Evolutionary conservation across 2,113 vertebrate species (phyloP).

Genomic region (Nesospiza acunhae): DNA sequence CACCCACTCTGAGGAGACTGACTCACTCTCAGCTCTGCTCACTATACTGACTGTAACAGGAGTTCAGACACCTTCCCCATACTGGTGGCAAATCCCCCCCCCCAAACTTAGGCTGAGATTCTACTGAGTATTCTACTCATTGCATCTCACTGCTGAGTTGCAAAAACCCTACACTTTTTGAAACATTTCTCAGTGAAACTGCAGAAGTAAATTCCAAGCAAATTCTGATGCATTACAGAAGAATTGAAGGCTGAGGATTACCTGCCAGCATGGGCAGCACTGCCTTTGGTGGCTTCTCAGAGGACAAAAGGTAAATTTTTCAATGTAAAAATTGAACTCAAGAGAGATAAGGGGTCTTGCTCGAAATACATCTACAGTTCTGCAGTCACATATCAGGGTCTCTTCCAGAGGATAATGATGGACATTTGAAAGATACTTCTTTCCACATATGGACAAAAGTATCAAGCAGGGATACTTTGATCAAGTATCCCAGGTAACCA

Average conservation of each 20-base stretch:
- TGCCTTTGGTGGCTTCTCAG: neutral
- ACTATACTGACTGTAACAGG: neutral
- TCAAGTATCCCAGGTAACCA: neutral
- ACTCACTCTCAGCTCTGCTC: neutral
- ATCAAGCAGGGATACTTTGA: neutral
- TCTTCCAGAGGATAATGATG: neutral
- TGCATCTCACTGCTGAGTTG: neutral
- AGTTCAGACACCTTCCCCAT: neutral
- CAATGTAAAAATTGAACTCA: neutral
- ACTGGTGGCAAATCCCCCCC: neutral
- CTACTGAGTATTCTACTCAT: neutral
- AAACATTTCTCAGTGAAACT: neutral
- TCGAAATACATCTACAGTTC: neutral
- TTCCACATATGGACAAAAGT: neutral
- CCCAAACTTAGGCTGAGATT: neutral
- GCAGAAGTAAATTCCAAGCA: neutral
- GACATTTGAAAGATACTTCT: neutral
- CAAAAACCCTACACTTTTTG: neutral
- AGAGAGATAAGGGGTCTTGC: neutral
- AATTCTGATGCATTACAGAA: neutral
- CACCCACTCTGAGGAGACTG: neutral
- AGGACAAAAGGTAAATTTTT: neutral
- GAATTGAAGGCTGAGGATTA: neutral
- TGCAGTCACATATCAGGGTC: fast-evolving
- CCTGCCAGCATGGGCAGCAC: neutral